Base-by-base conservation (phyloP, 2,113 vertebrate genomes). In the Ciconia boyciana region DNA sequence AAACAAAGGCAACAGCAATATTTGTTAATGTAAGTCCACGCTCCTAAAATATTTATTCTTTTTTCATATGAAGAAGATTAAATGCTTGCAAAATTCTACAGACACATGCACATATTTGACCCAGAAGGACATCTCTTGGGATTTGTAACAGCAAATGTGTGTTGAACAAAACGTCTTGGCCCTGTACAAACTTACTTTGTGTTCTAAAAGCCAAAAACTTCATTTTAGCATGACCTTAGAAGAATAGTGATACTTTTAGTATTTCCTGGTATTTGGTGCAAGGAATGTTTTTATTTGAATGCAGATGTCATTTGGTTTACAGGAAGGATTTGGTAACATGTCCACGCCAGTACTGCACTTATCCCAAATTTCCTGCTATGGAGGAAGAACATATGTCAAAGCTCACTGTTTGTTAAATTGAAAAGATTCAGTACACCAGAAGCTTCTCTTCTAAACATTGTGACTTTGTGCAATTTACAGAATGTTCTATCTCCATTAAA, bases 401-500 rank as follows among this genome's bases (percentile, higher is more conserved):
- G 97, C 98, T 98, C 97, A 98, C 96, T 98, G 98, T 98, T 98
- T 98, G 98, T 98, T 98, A 97, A 98, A 98, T 97, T 97, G 98
- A 97, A 98, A 96, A 97, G 97, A 98, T 97, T 98, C 98, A 97
- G 98, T 98, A 97, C 97, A 98, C 97, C 98, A 98, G 98, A 98
- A 98, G 98, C 98, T 98, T 98, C 98, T 98, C 97, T 98, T 98
- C 97, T 98, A 98, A 98, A 98, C 98, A 98, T 98, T 98, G 98
- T 98, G 98, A 98, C 98, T 98, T 98, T 84, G 94, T 98, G 97
- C 98, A 98, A 98, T 98, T 98, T 98, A 98, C 98, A 98, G 98
- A 98, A 98, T 98, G 98, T 98, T 98, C 98, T 98, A 98, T 98
- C 98, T 98, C 98, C 98, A 98, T 98, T 98, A 98, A 98, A 98